These are phyloP conservation scores for Dryoscopus gambensis DNA, from an alignment of 2,113 vertebrate species.

Conservation along the genomic window DNA sequence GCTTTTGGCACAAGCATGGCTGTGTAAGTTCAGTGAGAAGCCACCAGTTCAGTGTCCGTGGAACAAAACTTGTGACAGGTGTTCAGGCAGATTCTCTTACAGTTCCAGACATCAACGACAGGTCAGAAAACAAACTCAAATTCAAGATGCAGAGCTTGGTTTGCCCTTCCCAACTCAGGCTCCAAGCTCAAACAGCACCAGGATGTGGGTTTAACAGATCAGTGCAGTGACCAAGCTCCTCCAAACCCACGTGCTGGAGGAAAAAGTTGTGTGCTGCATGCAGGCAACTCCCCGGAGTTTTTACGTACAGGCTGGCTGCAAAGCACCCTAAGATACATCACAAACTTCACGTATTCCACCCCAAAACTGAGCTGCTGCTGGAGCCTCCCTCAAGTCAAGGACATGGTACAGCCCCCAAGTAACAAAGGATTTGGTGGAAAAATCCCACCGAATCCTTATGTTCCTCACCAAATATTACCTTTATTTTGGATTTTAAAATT, in stretches of 20 bases:
- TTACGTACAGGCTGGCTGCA: not conserved
- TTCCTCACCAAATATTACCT: not conserved
- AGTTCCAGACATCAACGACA: not conserved
- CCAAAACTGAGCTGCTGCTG: not conserved
- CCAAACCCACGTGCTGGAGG: not conserved
- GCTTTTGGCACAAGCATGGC: not conserved
- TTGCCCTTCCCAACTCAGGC: not conserved
- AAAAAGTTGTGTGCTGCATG: not conserved
- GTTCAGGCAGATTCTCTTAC: not conserved
- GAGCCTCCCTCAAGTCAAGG: not conserved
- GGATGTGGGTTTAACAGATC: not conserved
- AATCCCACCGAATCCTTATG: fast-evolving
- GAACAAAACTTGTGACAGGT: not conserved
- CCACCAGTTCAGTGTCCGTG: not conserved
- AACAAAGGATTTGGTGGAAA: not conserved
- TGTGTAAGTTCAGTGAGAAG: not conserved
- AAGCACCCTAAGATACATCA: not conserved
- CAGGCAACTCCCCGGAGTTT: not conserved
- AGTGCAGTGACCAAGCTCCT: not conserved
- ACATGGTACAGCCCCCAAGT: not conserved
- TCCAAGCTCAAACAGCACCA: not conserved
- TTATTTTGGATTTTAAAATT: not conserved
- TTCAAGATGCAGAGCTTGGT: not conserved
- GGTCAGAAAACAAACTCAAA: not conserved
- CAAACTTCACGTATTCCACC: not conserved